Percentiles rank a stretch among this genome's conserved stretches.
These are phyloP conservation scores for Spongia lamella DNA, from an alignment of 37 sponge, comb jelly and placozoan species.

Conservation along the genomic window DNA sequence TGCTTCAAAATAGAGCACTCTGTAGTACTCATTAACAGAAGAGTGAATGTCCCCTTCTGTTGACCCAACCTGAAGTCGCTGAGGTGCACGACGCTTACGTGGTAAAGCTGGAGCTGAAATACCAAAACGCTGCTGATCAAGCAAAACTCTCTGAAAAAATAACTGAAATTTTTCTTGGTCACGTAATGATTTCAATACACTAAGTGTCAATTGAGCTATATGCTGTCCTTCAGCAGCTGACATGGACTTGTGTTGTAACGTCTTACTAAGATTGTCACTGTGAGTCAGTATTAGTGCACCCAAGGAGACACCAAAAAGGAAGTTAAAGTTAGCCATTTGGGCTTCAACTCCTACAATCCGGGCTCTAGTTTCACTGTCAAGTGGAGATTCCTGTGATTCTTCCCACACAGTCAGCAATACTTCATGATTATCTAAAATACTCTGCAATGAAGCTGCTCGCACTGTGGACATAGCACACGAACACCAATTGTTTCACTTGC, in stretches of 20 bases:
- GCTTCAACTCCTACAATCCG: constrained; percentile 10
- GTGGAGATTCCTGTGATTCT: too few relatives aligned
- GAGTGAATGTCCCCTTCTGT: not conserved
- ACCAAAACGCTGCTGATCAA: constrained; percentile 3
- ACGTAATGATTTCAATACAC: constrained; percentile 39
- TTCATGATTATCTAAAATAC: too few relatives aligned
- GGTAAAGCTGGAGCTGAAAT: constrained; percentile 25
- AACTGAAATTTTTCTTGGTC: constrained; percentile 31
- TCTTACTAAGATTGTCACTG: constrained; percentile 64
- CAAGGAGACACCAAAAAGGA: constrained; percentile 49
- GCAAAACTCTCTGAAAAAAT: constrained; percentile 27
- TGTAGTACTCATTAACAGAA: constrained; percentile 10
- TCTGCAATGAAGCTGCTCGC: too few relatives aligned
- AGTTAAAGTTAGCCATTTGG: constrained; percentile 21
- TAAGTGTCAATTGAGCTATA: constrained; percentile 55
- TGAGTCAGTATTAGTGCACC: constrained; percentile 63
- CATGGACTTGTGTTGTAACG: constrained; percentile 38
- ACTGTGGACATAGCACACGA: too few relatives aligned
- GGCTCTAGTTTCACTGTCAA: too few relatives aligned
- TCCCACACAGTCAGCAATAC: too few relatives aligned
- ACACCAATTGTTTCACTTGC: too few relatives aligned
- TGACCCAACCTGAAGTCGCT: not conserved
- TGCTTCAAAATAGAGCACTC: too few relatives aligned
- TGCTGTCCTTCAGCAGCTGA: constrained; percentile 57
- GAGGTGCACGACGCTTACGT: constrained; percentile 1